Evolutionary conservation across 2,113 vertebrate species (phyloP).

Genomic region (Montifringilla adamsi): DNA sequence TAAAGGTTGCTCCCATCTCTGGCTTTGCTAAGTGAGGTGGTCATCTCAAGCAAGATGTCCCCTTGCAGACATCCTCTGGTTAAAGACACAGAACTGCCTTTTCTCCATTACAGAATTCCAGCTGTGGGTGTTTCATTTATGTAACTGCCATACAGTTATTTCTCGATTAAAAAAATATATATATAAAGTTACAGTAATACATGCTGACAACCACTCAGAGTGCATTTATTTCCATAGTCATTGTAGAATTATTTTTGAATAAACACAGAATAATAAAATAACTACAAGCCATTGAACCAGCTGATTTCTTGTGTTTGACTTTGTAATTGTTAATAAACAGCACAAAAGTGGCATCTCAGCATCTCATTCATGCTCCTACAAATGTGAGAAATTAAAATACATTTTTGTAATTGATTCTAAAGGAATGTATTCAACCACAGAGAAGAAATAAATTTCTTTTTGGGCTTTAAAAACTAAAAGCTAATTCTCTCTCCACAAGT

Average conservation of each 20-base stretch:
- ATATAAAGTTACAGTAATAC: not conserved
- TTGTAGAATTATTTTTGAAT: not conserved
- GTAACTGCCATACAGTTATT: not conserved
- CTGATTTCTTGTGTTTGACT: not conserved
- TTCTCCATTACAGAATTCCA: not conserved
- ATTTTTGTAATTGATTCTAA: not conserved
- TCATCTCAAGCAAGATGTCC: not conserved
- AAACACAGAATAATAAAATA: not conserved
- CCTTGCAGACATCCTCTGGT: not conserved
- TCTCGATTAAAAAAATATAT: not conserved
- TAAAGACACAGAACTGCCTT: not conserved
- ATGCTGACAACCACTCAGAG: not conserved
- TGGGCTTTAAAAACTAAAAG: not conserved
- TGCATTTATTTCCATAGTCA: not conserved
- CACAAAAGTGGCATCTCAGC: not conserved
- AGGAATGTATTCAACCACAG: not conserved
- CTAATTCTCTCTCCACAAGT: not conserved
- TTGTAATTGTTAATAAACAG: not conserved
- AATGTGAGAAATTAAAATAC: not conserved
- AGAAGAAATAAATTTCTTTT: not conserved
- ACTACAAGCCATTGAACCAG: not conserved
- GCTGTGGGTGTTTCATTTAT: not conserved
- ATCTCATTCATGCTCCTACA: not conserved
- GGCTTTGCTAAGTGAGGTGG: not conserved
- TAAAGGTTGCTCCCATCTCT: not conserved